Evolutionary conservation across 2,888 invertebrate genomes (phyloP).

Genomic region (Byasa hedistus): DNA sequence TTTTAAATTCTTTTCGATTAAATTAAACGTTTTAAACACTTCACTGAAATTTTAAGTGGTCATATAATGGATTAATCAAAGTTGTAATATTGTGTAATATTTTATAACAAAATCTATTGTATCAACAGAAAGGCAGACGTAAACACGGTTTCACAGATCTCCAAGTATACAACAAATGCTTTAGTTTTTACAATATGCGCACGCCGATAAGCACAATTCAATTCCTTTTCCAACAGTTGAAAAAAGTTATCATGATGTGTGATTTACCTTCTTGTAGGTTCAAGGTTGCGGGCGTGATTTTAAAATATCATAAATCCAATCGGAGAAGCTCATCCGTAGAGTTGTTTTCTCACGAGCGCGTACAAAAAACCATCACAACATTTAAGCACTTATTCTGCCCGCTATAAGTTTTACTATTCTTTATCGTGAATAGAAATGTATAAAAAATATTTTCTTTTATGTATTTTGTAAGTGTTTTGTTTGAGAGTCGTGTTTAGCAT

Average conservation of each 20-base stretch:
- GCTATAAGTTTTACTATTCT: constrained; percentile 30
- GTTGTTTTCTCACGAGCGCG: constrained; percentile 66
- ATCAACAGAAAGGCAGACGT: neutral
- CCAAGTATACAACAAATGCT: neutral
- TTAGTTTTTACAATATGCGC: constrained; percentile 1
- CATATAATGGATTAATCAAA: neutral
- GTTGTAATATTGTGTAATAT: neutral
- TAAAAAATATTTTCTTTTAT: constrained; percentile 43
- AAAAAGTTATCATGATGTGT: constrained; percentile 49
- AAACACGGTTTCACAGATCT: neutral
- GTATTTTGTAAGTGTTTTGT: constrained; percentile 56
- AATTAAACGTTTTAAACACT: no score
- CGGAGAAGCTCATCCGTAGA: constrained; percentile 58
- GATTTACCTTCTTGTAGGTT: constrained; percentile 67
- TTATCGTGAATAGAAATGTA: constrained; percentile 20
- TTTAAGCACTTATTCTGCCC: constrained; percentile 33
- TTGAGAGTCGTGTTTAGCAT: constrained; percentile 67
- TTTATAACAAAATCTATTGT: neutral
- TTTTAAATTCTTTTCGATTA: no score
- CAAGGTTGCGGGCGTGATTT: constrained; percentile 74
- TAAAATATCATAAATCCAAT: constrained; percentile 74
- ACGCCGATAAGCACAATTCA: constrained; percentile 24
- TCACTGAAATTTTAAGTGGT: no score
- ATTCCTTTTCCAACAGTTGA: constrained; percentile 37
- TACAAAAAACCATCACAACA: constrained; percentile 34